These are phyloP conservation scores for Hydractinia echinata DNA, from an alignment of 30 jellyfish, hydroid and myxozoan genomes.

Conservation along the genomic window DNA sequence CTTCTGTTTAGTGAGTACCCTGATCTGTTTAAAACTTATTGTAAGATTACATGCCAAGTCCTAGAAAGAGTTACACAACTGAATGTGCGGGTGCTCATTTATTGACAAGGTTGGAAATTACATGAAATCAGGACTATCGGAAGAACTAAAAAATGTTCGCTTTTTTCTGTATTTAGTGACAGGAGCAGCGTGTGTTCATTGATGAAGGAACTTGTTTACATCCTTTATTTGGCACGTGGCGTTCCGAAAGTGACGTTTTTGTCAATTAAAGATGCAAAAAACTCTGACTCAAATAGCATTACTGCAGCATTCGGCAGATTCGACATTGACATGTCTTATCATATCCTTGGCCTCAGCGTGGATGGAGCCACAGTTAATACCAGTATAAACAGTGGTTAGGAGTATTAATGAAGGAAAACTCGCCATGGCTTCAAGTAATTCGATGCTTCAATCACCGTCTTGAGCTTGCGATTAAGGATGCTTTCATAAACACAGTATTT, in stretches of 20 bases:
- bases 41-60: neutral
- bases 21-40: neutral
- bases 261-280: neutral
- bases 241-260: neutral
- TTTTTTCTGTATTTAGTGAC: neutral
- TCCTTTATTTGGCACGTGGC: neutral
- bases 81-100: neutral
- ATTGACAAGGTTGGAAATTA: neutral
- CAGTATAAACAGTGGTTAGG: too few relatives aligned
- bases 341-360: too few relatives aligned
- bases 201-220: neutral
- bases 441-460: slow-evolving; percentile 38
- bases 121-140: neutral
- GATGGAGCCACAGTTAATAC: too few relatives aligned
- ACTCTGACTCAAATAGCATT: neutral
- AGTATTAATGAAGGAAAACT: too few relatives aligned
- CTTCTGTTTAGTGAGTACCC: neutral
- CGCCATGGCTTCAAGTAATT: slow-evolving; percentile 29
- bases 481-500: too few relatives aligned
- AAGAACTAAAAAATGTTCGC: neutral
- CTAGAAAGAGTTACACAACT: neutral
- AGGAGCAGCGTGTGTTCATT: neutral
- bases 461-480: slow-evolving; percentile 27
- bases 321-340: too few relatives aligned
- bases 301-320: too few relatives aligned